Base-by-base conservation (phyloP, 2,888 invertebrate species). In the Caenorhabditis drosophilae region DNA sequence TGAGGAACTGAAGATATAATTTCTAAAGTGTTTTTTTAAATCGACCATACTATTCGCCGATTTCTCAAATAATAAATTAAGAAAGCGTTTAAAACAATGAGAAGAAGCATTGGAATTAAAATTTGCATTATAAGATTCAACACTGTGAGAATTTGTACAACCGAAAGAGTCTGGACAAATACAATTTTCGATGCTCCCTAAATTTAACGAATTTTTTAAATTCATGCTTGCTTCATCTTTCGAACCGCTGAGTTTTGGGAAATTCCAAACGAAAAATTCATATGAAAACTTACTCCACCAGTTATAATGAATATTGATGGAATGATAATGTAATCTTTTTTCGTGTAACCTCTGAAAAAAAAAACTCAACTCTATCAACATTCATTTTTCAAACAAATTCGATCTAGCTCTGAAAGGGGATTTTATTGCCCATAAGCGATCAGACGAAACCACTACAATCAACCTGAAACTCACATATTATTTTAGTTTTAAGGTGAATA, bases 371-470 rank as follows among this genome's bases (percentile, higher is more conserved):
- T 46, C 46, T 16, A 36, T 16, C 6, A 25, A 2, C 15, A 22
- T 22, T 23, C 16, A 3, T 27, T 55, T 23, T 26, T 45, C 52
- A 57, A 41, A 73, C 68, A 59, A 62, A 45, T 60, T 55, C 2
- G 50, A 56, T 22, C 74, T 51, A 2, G 70, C 67, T 18, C 68
- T 66, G 41, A 77, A 72, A 4, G 77, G 77, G 34, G 72, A 66
- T 48, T 77, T 77, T 25, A 77, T 75, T 0, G 77, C 77, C 56
- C 73, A 73, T 2, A 77, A 52, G 20, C 77, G 59, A 26, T 77
- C 77, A 42, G 74, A 73, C 1, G 77, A 73, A 4, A 77, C 77
- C 1, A 67, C 63, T 3, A 77, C 75, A 22, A 75, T 70, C n/a
- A 72, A 67, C 76, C 76, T 76, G 23, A 35, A 56, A 42, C 1